Base-by-base conservation (phyloP, 2,888 invertebrate genomes). In the Mesorhabditis spiculigera region DNA sequence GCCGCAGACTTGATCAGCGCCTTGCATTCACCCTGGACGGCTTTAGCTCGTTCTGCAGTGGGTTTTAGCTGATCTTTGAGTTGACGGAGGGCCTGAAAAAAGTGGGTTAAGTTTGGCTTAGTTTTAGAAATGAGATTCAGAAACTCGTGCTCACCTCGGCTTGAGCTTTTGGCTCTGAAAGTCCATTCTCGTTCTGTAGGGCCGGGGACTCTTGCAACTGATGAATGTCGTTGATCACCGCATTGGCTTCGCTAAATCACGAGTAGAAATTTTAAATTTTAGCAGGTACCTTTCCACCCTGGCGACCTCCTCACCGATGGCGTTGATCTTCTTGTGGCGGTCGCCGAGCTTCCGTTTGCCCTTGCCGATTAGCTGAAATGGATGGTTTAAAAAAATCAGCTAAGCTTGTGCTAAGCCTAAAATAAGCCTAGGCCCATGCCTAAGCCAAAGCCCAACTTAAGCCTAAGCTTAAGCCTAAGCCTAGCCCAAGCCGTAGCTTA, bases 1-100 rank as follows among this genome's bases (percentile, higher is more conserved):
- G 91, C 90, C 0, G 96, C 96, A 0, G 93, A 92, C 78, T 94
- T 91, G 69, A 96, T 92, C 63, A 97, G 89, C 0, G 91, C 91
- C 82, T 94, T 93, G 0, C 95, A 95, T 41, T 91, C 88, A 82
- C 91, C 90, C 87, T 93, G 93, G 81, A 93, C 92, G 67, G 91
- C 91, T 16, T 91, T 92, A 13, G 16, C 66, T 73, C 68, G n/a
- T 70, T 63, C 72, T 5, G 72, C 71, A 16, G 75, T 65, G 8
- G 77, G 77, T 63, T 75, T 75, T 67, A 75, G 45, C n/a, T 43
- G 45, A 8, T 77, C 77, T 64, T 77, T 77, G 28, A 77, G 66
- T n/a, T 71, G 68, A 50, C 58, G 58, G 58, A 50, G 58, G 10
- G 8, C 58, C 58, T 50, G 58, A n/a, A 50, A 50, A 50, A 13